Evolutionary conservation across 2,113 vertebrate genomes (phyloP).

Genomic region (Scalopus aquaticus): DNA sequence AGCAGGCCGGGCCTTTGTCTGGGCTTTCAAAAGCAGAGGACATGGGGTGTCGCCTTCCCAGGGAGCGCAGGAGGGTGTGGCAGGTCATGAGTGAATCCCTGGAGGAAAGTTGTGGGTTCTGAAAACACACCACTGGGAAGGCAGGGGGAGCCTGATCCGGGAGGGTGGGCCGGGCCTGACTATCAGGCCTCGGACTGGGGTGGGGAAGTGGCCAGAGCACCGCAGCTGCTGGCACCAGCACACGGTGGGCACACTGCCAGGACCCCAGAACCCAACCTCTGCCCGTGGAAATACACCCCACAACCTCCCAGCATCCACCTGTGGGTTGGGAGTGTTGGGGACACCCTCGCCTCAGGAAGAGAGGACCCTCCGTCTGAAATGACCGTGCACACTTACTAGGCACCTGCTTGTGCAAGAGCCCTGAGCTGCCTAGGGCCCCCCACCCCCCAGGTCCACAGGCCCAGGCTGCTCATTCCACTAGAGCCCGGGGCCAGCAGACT

Average conservation of each 20-base stretch:
- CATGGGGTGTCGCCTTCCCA: background rate
- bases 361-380: background rate
- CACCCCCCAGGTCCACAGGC: background rate
- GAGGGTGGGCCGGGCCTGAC: background rate
- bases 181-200: background rate
- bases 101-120: background rate
- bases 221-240: background rate
- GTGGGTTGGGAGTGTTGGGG: constrained; percentile 50
- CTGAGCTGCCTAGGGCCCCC: background rate
- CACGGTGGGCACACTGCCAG: background rate
- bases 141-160: background rate
- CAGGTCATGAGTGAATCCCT: constrained; percentile 29
- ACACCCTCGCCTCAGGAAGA: fast-evolving
- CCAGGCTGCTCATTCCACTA: background rate
- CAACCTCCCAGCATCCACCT: constrained; percentile 29
- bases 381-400: background rate
- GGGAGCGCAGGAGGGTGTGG: constrained; percentile 29
- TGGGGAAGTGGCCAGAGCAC: background rate
- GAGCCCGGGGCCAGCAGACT: background rate
- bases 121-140: constrained; percentile 55
- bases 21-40: constrained; percentile 50
- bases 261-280: background rate
- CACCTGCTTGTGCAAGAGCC: background rate
- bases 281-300: background rate
- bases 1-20: constrained; percentile 58